A percentile compares a stretch with the other conserved stretches of the same genome.
Conservation (phyloP, 2,113 vertebrate species). For the Clinocottus analis region DNA sequence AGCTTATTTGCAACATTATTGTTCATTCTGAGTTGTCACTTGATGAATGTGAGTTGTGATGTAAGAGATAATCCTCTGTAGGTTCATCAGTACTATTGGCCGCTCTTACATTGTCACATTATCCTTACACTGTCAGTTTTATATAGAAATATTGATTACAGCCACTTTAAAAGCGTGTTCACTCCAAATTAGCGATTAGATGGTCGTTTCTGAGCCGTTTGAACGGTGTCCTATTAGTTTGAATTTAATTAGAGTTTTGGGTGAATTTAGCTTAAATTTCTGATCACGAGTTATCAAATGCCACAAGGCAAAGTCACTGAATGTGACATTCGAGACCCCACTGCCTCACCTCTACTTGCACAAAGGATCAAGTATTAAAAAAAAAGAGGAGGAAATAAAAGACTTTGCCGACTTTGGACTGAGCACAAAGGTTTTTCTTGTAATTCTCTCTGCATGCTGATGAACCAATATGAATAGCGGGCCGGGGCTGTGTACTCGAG, state of each 20-base stretch:
- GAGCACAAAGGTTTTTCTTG: slow-evolving; percentile 52
- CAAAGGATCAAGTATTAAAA: slow-evolving; percentile 33
- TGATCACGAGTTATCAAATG: slow-evolving; percentile 22
- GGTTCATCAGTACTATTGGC: background rate
- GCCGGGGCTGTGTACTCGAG: slow-evolving; percentile 12
- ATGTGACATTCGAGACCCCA: slow-evolving; percentile 10
- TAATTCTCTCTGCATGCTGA: slow-evolving; percentile 59
- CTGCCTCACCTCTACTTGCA: slow-evolving; percentile 7
- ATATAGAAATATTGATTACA: background rate
- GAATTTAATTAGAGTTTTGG: slow-evolving; percentile 8
- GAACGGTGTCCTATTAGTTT: background rate
- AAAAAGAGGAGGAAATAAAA: slow-evolving; percentile 50
- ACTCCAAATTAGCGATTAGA: background rate
- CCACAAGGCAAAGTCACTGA: slow-evolving; percentile 15
- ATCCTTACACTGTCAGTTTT: background rate
- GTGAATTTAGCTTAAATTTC: slow-evolving; percentile 19
- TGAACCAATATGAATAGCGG: slow-evolving; percentile 58
- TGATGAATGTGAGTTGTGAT: background rate
- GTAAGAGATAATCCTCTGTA: background rate
- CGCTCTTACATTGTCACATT: background rate
- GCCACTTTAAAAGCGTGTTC: background rate
- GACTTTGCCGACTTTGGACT: slow-evolving; percentile 28
- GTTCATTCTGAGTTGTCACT: background rate
- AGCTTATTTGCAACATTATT: background rate
- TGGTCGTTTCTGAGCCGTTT: background rate